These are phyloP conservation scores for Clanis bilineata DNA, from an alignment of 2,888 invertebrate species.

Conservation along the genomic window DNA sequence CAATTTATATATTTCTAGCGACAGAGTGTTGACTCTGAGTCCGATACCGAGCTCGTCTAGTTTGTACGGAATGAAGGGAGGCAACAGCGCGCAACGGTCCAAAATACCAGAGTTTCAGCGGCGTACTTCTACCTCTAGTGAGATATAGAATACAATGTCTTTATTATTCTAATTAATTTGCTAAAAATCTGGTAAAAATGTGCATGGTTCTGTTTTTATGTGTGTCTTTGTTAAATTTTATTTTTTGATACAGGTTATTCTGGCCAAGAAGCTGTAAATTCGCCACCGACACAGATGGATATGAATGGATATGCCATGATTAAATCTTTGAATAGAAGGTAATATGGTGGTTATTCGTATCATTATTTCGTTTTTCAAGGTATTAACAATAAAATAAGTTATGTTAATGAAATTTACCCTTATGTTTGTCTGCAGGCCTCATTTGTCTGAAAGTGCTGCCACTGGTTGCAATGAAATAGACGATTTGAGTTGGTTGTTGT, in stretches of 20 bases:
- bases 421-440: conserved; percentile 76
- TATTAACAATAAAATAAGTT: too few relatives aligned
- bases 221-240: not conserved
- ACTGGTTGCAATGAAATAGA: conserved; percentile 81
- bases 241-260: conserved; percentile 61
- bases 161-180: not conserved
- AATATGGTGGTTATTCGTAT: conserved; percentile 27
- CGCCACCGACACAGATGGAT: conserved; percentile 87
- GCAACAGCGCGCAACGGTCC: conserved; percentile 60
- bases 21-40: conserved; percentile 90
- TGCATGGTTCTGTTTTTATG: too few relatives aligned
- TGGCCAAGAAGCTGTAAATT: conserved; percentile 78
- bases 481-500: conserved; percentile 85
- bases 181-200: not conserved
- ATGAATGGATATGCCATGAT: conserved; percentile 89
- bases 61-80: conserved; percentile 79
- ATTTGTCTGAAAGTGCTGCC: conserved; percentile 84
- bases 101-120: conserved; percentile 77
- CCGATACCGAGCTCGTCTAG: conserved; percentile 94
- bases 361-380: not conserved
- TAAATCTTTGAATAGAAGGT: conserved; percentile 85
- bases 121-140: conserved; percentile 82
- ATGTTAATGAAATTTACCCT: too few relatives aligned
- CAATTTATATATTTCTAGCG: conserved; percentile 75
- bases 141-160: conserved; percentile 31